Conservation (phyloP, 1,140 invertebrate species). For the Sesamia nonagrioides region DNA sequence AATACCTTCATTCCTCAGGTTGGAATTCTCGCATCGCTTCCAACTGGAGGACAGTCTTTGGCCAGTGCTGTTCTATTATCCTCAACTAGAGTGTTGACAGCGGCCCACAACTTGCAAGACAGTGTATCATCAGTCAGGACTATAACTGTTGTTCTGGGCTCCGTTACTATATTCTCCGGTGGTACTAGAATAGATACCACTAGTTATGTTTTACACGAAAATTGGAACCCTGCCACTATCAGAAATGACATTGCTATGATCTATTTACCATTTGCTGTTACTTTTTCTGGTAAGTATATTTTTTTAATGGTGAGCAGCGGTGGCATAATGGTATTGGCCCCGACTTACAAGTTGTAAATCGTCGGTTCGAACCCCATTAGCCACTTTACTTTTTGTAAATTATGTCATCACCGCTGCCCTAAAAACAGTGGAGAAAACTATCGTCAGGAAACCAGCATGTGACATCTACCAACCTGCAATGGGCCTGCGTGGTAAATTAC, state of each 20-base stretch:
- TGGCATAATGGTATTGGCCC: too few relatives aligned
- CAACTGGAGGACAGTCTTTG: slow-evolving; percentile 53
- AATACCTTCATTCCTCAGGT: slow-evolving; percentile 49
- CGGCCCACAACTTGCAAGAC: slow-evolving; percentile 70
- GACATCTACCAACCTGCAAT: too few relatives aligned
- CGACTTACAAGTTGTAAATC: too few relatives aligned
- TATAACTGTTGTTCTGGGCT: slow-evolving; percentile 60
- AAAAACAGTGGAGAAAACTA: too few relatives aligned
- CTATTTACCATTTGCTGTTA: slow-evolving; percentile 59
- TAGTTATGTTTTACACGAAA: slow-evolving; percentile 56
- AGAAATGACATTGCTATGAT: slow-evolving; percentile 68
- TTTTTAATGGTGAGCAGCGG: too few relatives aligned
- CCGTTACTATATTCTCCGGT: slow-evolving; percentile 61
- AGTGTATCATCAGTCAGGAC: slow-evolving; percentile 55
- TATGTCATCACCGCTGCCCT: too few relatives aligned
- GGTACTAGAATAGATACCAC: slow-evolving; percentile 61
- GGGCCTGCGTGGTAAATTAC: too few relatives aligned
- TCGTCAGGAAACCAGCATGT: too few relatives aligned
- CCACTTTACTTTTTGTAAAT: too few relatives aligned
- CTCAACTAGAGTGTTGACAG: slow-evolving; percentile 59
- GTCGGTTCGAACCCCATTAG: too few relatives aligned
- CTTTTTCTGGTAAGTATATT: not conserved
- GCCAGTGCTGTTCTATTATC: slow-evolving; percentile 63
- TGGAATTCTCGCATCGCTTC: slow-evolving; percentile 56
- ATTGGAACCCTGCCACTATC: slow-evolving; percentile 41